These are phyloP conservation scores for Lepidurus packardi DNA, from an alignment of 1,140 invertebrate species.

Conservation along the genomic window DNA sequence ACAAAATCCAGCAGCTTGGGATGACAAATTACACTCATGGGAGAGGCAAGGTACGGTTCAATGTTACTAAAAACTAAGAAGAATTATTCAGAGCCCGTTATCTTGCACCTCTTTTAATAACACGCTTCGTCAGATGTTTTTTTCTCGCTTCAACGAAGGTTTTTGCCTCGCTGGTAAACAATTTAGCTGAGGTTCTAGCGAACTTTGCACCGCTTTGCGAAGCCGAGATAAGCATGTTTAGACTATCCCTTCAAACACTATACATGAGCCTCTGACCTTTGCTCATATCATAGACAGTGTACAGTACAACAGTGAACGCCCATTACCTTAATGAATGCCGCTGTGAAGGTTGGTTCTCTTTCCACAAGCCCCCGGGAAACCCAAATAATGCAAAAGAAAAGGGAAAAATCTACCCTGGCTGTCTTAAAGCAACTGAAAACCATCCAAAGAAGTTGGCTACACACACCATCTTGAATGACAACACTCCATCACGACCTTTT, in stretches of 20 bases:
- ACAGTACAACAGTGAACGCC: neutral
- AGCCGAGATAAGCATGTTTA: neutral
- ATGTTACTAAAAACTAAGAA: neutral
- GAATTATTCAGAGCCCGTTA: neutral
- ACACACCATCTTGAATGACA: neutral
- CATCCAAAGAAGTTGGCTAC: neutral
- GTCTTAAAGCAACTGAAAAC: neutral
- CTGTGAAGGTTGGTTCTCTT: neutral
- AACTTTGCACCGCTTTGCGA: neutral
- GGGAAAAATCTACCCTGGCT: neutral
- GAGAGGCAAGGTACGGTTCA: neutral
- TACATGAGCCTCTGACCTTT: conserved; percentile 3
- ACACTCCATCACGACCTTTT: conserved; percentile 5
- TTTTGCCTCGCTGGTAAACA: too few relatives aligned
- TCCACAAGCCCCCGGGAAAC: neutral
- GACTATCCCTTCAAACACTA: neutral
- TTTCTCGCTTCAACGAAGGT: too few relatives aligned
- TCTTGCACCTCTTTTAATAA: too few relatives aligned
- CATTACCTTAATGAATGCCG: conserved; percentile 1
- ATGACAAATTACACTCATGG: neutral
- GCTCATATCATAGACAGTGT: neutral
- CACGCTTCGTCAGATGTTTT: too few relatives aligned
- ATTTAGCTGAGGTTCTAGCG: neutral
- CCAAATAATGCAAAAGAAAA: neutral
- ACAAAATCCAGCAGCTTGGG: neutral